Evolutionary conservation across 2,888 invertebrate genomes (phyloP).

Genomic region (Aspidiotus rigidus): DNA sequence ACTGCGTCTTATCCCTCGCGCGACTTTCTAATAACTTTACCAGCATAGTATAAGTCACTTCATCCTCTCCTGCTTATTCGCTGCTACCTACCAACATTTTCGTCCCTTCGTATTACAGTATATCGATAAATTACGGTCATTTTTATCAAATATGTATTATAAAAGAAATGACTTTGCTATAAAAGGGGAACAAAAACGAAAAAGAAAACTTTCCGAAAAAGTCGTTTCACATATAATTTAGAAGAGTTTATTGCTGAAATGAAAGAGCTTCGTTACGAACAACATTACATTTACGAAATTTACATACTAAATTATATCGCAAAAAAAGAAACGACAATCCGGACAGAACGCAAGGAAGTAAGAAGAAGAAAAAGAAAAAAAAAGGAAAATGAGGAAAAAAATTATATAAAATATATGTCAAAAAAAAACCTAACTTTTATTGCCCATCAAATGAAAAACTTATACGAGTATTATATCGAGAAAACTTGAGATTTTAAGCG

Average conservation of each 20-base stretch:
- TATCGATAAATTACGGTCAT: slow-evolving; percentile 20
- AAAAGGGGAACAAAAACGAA: neutral
- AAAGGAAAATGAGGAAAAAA: slow-evolving; percentile 1
- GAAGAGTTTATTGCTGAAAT: slow-evolving; percentile 21
- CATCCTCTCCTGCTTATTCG: too few relatives aligned
- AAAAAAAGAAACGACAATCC: neutral
- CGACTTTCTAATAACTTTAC: too few relatives aligned
- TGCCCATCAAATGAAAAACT: slow-evolving; percentile 34
- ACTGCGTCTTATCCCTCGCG: too few relatives aligned
- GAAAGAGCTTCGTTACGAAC: slow-evolving; percentile 23
- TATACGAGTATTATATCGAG: slow-evolving; percentile 29
- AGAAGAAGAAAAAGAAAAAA: slow-evolving; percentile 9
- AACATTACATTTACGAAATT: slow-evolving; percentile 28
- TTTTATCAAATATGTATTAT: slow-evolving; percentile 17
- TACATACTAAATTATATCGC: slow-evolving; percentile 28
- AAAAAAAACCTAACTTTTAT: slow-evolving; percentile 20
- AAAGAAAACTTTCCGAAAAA: slow-evolving; percentile 17
- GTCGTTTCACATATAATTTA: slow-evolving; percentile 30
- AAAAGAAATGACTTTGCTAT: neutral
- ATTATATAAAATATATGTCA: neutral
- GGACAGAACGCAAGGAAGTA: neutral
- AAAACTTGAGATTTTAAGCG: slow-evolving; percentile 32
- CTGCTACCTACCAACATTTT: too few relatives aligned
- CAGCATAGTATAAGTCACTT: too few relatives aligned
- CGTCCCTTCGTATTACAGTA: neutral